Base-by-base conservation (phyloP, 1,140 invertebrate genomes). In the Drosophila parvula region DNA sequence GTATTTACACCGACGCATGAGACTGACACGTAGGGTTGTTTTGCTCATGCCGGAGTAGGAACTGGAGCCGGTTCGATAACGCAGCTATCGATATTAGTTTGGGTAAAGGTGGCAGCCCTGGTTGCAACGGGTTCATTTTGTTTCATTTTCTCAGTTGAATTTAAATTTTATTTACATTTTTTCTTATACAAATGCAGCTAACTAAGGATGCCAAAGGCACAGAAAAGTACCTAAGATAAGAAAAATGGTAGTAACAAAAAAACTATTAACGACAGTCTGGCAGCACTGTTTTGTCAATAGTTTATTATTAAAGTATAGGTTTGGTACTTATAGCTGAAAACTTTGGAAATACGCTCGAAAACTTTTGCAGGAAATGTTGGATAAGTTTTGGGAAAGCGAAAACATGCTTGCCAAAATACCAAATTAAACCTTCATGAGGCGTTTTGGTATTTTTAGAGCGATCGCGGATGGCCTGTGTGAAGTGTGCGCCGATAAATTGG, bases 1-100 rank as follows among this genome's bases (percentile, higher is more conserved):
- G 74, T 82, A 84, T 76, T 84, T 79, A 84, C 79, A 78, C 60
- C 64, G 69, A 69, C 69, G 63, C 69, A 74, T 70, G 69, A 73
- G 65, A 73, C 44, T 70, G 67, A 70, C 67, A 70, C 67, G 67
- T 70, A 70, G 61, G 65, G 60, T 53, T 62, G 59, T 62, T 60
- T 60, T 18, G 44, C 44, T 60, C 48, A 27, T 34, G 57, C n/a
- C 34, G 22, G 40, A 63, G 12, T n/a, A 27, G 53, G 40, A 55
- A 59, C 22, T 22, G n/a, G 40, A 59, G 30, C 48, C 48, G 16
- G 57, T 18, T 47, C 41, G 58, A 22, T 47, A 30, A n/a, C 9
- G 3, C 12, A 4, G 6, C 12, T 38, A 36, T 62, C 59, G 43
- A 45, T n/a, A n/a, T 0, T 18, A 7, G n/a, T 0, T 51, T 1